Evolutionary conservation across 2,113 vertebrate genomes (phyloP).

Genomic region (Piprites chloris): DNA sequence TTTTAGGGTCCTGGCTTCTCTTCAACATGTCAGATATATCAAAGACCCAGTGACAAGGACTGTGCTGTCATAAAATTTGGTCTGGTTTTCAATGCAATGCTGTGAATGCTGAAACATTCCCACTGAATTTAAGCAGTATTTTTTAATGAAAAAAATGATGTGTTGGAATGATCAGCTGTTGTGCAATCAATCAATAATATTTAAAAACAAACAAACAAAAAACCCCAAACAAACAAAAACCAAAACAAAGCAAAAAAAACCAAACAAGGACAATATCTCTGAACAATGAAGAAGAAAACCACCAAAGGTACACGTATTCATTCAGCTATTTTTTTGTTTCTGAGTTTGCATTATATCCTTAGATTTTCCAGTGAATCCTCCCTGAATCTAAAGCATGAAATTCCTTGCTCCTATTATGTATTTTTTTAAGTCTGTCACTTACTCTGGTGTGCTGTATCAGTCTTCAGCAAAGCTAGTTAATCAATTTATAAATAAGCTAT

Average conservation of each 20-base stretch:
- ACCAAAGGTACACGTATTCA: background rate
- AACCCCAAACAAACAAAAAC: no score
- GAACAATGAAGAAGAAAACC: background rate
- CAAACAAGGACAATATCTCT: background rate
- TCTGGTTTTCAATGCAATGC: background rate
- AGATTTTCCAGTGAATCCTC: background rate
- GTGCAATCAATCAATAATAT: background rate
- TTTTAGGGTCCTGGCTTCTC: background rate
- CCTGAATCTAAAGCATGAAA: background rate
- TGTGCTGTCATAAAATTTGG: background rate
- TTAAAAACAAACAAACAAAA: background rate
- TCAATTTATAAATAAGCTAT: background rate
- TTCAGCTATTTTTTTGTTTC: background rate
- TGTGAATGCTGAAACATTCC: background rate
- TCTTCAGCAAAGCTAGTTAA: background rate
- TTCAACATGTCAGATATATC: background rate
- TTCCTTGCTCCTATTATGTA: accelerated
- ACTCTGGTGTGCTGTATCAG: background rate
- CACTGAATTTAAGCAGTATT: background rate
- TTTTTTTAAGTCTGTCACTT: background rate
- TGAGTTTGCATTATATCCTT: background rate
- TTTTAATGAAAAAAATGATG: background rate
- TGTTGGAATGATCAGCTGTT: background rate
- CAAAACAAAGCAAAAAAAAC: no score
- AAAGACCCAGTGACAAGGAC: background rate